Evolutionary conservation across 2,113 vertebrate genomes (phyloP), one percentile per base, ranked within the genome.

Genomic region (Pteropus alecto): DNA sequence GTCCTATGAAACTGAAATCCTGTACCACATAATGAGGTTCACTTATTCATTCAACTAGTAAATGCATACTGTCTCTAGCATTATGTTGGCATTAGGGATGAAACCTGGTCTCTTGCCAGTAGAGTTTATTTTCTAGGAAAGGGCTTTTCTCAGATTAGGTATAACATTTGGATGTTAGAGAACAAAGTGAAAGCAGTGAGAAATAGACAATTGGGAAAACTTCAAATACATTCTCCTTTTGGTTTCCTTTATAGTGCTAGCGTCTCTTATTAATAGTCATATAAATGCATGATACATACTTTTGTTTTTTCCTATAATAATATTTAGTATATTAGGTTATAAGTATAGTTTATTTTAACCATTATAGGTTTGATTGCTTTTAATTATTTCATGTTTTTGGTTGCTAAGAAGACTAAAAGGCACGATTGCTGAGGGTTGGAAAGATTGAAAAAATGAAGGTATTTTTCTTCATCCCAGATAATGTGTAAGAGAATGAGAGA

Each of bases 331-430:
- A 48, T 46, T 73, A 77, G 11, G 2, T 94, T 63, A 71, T 84
- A 94, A 51, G 18, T 60, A 22, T 9, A 33, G 43, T 78, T 79
- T 61, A 87, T 81, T 67, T 14, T 85, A 76, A n/a, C 87, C 24
- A 35, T 60, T 70, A 33, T 19, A 79, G 68, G 33, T 71, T 91
- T 79, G 93, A 85, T 91, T 93, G 58, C 65, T 81, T 92, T 68
- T 96, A 93, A 94, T 88, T 60, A 83, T 90, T 97, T 90, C 24
- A 33, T 51, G 19, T 16, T 82, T 86, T 92, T 58, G 61, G 79
- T 95, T 95, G 85, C 88, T 76, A 92, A 92, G 78, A 88, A 89
- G 60, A 94, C 61, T 43, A 79, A 86, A 68, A 89, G 26, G 5
- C 35, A 96, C 33, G 11, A 56, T 90, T 87, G 35, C 48, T 79